phyloP scores from a whole-genome alignment of 2,113 vertebrate genomes.

The Motacilla alba region DNA sequence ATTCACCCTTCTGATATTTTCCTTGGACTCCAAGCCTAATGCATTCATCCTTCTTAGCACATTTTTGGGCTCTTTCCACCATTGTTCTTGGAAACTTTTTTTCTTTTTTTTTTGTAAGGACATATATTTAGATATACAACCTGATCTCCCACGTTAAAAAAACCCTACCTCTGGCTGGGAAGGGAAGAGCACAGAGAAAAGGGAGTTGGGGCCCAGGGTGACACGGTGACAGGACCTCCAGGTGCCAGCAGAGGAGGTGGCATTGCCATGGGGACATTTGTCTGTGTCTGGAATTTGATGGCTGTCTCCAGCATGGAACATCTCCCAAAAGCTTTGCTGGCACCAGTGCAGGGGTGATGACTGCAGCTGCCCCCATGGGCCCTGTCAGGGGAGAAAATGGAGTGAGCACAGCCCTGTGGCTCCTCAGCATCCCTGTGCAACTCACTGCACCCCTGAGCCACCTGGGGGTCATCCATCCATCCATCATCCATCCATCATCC shows the following conservation, averaged over 20 bases:
- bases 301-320: accelerated
- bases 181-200: neutral
- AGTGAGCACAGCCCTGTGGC: accelerated
- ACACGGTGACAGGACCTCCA: neutral
- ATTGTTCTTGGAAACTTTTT: slow-evolving; percentile 75
- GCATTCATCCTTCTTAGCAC: slow-evolving; percentile 70
- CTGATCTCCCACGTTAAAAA: slow-evolving; percentile 29
- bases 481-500: no score
- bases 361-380: accelerated
- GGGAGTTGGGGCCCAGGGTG: neutral
- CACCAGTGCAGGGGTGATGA: accelerated
- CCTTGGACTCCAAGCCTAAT: slow-evolving; percentile 68
- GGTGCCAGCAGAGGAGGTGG: neutral
- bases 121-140: slow-evolving; percentile 62
- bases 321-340: neutral
- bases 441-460: accelerated
- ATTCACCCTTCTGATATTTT: slow-evolving; percentile 81
- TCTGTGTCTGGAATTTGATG: neutral
- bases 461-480: no score
- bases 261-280: neutral
- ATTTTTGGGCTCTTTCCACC: slow-evolving; percentile 78
- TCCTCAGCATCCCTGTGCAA: neutral
- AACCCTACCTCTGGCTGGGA: neutral
- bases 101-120: slow-evolving; percentile 45
- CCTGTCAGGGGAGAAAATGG: neutral